A percentile compares a stretch with the other conserved stretches of the same genome.
phyloP scores from a whole-genome alignment of 2,888 invertebrate species.

The Eudemis profundana region DNA sequence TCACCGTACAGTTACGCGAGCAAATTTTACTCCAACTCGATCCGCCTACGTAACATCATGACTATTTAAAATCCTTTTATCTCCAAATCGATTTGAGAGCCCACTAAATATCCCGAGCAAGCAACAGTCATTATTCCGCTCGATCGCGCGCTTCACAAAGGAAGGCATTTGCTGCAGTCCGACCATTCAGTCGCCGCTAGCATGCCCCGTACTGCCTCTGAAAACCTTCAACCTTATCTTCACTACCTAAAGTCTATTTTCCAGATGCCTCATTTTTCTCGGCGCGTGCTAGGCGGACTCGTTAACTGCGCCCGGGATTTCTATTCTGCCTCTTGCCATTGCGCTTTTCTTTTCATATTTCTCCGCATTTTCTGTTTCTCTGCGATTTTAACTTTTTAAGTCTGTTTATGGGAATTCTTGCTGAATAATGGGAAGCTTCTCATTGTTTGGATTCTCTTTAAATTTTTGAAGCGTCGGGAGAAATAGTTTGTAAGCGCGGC shows the following conservation, averaged over 20 bases:
- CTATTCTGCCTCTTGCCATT: conserved; percentile 18
- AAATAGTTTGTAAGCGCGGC: conserved; percentile 16
- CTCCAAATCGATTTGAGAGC: conserved; percentile 18
- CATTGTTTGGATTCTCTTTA: conserved; percentile 15
- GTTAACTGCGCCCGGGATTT: conserved; percentile 28
- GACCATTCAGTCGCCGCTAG: conserved; percentile 11
- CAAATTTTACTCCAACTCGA: neutral
- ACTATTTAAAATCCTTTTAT: conserved; percentile 19
- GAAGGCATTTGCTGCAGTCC: conserved; percentile 35
- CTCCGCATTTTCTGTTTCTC: conserved; percentile 18
- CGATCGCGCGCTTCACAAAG: conserved; percentile 33
- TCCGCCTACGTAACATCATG: neutral
- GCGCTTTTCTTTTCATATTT: conserved; percentile 36
- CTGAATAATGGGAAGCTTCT: neutral
- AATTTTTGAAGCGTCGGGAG: neutral
- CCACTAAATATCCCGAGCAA: conserved; percentile 30
- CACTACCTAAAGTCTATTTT: neutral
- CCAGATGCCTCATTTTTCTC: neutral
- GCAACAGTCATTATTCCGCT: conserved; percentile 39
- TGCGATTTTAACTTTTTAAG: conserved; percentile 22
- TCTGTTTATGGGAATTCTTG: conserved; percentile 7
- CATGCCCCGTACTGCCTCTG: neutral
- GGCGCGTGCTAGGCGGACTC: conserved; percentile 5
- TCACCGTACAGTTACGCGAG: conserved; percentile 1
- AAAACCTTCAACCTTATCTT: neutral